phyloP scores from a whole-genome alignment of 2,113 vertebrate genomes.

The Glaucomys volans region DNA sequence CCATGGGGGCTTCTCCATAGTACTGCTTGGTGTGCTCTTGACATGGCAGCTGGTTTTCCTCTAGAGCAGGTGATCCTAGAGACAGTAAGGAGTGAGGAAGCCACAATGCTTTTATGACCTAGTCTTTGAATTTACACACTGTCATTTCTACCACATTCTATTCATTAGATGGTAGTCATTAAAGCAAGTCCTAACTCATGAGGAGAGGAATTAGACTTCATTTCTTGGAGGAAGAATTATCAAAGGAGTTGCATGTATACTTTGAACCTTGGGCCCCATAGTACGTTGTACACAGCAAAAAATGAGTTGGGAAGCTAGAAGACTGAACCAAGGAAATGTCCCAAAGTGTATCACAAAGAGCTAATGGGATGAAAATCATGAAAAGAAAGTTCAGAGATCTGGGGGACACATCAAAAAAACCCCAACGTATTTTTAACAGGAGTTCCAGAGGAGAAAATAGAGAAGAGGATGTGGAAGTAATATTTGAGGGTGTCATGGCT shows the following conservation, averaged over 20 bases:
- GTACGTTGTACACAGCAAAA: not conserved
- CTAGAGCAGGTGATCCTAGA: not conserved
- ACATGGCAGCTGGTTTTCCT: not conserved
- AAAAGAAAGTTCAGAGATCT: constrained; percentile 42
- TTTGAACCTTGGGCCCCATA: not conserved
- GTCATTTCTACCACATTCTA: not conserved
- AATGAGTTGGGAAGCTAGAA: not conserved
- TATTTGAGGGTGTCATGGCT: not conserved
- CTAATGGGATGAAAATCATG: constrained; percentile 12
- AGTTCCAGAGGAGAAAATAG: not conserved
- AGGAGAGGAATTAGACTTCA: not conserved
- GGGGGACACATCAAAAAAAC: not conserved
- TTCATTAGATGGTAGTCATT: not conserved
- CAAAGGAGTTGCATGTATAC: not conserved
- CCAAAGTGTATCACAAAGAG: not conserved
- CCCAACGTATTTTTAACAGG: not conserved
- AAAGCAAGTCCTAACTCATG: not conserved
- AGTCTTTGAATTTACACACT: not conserved
- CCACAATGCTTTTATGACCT: not conserved
- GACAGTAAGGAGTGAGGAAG: not conserved
- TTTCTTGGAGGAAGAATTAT: not conserved
- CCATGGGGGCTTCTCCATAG: not conserved
- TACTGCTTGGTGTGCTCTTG: not conserved
- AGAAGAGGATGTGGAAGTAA: not conserved
- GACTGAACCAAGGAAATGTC: constrained; percentile 4